phyloP scores from a whole-genome alignment of 2,797 vertebrate genomes.

The Enteromius afrohamiltoni region DNA sequence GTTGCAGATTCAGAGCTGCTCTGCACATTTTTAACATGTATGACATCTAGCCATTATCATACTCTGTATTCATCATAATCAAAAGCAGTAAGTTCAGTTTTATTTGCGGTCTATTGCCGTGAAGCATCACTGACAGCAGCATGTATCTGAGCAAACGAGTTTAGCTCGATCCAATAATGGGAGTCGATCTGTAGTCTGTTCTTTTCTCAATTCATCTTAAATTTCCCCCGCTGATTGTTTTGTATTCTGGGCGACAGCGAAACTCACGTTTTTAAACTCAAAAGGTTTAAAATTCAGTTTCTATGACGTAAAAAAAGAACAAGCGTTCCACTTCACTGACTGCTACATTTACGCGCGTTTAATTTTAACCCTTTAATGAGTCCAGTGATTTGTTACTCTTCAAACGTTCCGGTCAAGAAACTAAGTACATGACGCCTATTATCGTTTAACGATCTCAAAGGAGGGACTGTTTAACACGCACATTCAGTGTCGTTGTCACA shows the following conservation, averaged over 20 bases:
- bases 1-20: conserved; percentile 35
- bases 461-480: background rate
- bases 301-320: conserved; percentile 52
- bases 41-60: conserved; percentile 5
- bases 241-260: background rate
- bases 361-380: conserved; percentile 77
- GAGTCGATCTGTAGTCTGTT: conserved; percentile 25
- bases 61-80: background rate
- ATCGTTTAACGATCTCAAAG: background rate
- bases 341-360: conserved; percentile 80
- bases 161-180: conserved; percentile 46
- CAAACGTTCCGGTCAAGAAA: background rate
- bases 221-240: background rate
- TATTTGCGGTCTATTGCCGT: background rate
- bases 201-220: background rate
- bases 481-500: background rate
- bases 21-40: conserved; percentile 17
- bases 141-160: conserved; percentile 40
- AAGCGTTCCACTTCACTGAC: conserved; percentile 64
- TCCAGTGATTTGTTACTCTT: background rate
- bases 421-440: background rate
- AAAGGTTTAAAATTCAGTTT: background rate
- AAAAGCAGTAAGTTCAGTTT: background rate
- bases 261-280: no score
- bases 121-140: conserved; percentile 47